Evolutionary conservation across 1,140 invertebrate genomes (phyloP).

Genomic region (Trachymyrmex septentrionalis): DNA sequence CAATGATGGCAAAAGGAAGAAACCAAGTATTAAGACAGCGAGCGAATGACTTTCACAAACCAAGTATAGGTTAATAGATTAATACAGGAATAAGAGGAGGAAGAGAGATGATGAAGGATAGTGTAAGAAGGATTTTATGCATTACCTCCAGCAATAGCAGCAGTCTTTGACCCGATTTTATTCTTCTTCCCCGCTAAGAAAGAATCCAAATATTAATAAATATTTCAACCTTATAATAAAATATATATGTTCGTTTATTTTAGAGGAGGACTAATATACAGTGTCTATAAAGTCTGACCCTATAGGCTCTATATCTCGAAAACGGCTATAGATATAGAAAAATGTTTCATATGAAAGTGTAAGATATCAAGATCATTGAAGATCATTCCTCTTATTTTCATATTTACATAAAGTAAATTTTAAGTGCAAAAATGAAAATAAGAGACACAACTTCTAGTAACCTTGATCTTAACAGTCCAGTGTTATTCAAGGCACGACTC

Average conservation of each 20-base stretch:
- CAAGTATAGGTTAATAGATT: slow-evolving; percentile 54
- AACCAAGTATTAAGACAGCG: slow-evolving; percentile 49
- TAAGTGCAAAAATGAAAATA: no score
- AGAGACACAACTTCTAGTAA: no score
- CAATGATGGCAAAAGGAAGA: slow-evolving; percentile 30
- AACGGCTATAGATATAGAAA: no score
- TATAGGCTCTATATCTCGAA: no score
- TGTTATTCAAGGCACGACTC: no score
- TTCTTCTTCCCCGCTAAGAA: slow-evolving; percentile 86
- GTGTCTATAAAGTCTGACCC: no score
- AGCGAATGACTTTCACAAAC: slow-evolving; percentile 16
- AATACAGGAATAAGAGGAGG: slow-evolving; percentile 38
- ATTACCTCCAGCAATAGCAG: slow-evolving; percentile 89
- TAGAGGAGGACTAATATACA: neutral
- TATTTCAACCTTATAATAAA: neutral
- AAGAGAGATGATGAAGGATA: slow-evolving; percentile 62
- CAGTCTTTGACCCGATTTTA: slow-evolving; percentile 87
- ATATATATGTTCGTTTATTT: neutral
- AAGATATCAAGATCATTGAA: no score
- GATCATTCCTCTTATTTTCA: no score
- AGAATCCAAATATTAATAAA: slow-evolving; percentile 40
- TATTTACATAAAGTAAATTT: no score
- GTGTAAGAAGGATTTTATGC: slow-evolving; percentile 86
- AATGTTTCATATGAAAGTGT: no score
- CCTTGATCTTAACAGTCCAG: no score